Conservation (phyloP, 2,113 vertebrate species). For the Gambusia affinis region DNA sequence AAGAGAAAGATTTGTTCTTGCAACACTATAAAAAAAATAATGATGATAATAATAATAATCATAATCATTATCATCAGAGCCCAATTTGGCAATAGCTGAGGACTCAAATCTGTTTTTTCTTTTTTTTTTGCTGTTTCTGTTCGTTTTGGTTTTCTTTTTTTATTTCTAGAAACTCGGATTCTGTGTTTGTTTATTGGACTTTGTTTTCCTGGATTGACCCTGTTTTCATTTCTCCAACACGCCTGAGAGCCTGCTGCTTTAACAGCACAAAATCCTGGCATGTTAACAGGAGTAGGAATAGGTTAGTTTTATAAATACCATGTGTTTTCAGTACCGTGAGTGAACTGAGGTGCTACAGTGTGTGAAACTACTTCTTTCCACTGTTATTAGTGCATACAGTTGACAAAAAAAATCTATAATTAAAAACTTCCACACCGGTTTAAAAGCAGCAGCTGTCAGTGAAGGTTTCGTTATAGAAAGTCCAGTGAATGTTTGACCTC, state of each 20-base stretch:
- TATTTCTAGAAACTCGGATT: background rate
- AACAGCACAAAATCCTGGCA: background rate
- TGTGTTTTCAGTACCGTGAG: background rate
- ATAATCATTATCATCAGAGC: too few relatives aligned
- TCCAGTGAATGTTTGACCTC: constrained; percentile 11
- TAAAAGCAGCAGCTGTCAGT: background rate
- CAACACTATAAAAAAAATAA: too few relatives aligned
- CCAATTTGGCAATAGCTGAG: too few relatives aligned
- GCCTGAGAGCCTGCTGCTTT: too few relatives aligned
- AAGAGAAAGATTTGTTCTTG: too few relatives aligned
- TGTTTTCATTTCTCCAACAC: too few relatives aligned
- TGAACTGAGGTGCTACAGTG: background rate
- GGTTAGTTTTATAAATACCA: background rate
- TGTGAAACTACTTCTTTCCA: background rate
- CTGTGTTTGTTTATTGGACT: too few relatives aligned
- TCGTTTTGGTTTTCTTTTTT: background rate
- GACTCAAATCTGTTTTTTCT: too few relatives aligned
- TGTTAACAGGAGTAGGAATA: background rate
- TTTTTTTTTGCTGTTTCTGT: too few relatives aligned
- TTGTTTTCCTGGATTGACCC: too few relatives aligned
- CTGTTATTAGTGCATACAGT: background rate
- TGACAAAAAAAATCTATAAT: background rate
- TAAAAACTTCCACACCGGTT: background rate
- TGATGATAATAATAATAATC: too few relatives aligned
- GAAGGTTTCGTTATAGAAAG: background rate